Evolutionary conservation across 2,113 vertebrate genomes (phyloP).

Genomic region (Odocoileus hemionus): DNA sequence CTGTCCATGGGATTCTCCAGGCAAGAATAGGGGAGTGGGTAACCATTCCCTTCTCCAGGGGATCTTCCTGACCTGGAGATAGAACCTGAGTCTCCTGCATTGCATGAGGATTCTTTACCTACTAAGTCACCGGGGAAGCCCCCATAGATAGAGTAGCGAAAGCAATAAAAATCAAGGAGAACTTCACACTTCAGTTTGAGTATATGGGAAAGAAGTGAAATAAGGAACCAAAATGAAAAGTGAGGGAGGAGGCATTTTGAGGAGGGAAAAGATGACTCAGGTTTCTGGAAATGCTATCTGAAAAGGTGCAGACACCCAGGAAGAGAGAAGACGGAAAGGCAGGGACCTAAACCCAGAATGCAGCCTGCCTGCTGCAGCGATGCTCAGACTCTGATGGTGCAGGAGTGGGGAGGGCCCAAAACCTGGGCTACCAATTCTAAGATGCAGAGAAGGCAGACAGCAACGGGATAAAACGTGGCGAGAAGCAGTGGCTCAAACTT

Average conservation of each 20-base stretch:
- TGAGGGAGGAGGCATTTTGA: too few relatives aligned
- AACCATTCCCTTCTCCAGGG: not conserved
- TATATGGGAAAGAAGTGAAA: not conserved
- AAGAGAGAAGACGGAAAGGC: not conserved
- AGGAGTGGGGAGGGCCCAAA: not conserved
- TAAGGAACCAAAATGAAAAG: too few relatives aligned
- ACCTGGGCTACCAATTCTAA: not conserved
- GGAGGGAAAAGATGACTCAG: not conserved
- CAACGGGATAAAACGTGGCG: accelerated
- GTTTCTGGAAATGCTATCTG: not conserved
- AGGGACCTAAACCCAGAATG: too few relatives aligned
- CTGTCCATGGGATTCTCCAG: not conserved
- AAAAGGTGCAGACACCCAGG: not conserved
- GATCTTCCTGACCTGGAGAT: not conserved
- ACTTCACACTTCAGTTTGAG: not conserved
- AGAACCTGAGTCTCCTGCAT: not conserved
- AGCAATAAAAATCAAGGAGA: not conserved
- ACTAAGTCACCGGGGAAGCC: not conserved
- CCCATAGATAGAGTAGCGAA: not conserved
- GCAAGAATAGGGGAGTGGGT: not conserved
- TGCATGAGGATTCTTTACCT: not conserved
- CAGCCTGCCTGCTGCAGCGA: not conserved
- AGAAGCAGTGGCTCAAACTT: not conserved
- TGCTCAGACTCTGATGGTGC: accelerated
- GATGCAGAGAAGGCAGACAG: not conserved